phyloP scores from a whole-genome alignment of 2,797 vertebrate species.

The Tragopan temminckii region DNA sequence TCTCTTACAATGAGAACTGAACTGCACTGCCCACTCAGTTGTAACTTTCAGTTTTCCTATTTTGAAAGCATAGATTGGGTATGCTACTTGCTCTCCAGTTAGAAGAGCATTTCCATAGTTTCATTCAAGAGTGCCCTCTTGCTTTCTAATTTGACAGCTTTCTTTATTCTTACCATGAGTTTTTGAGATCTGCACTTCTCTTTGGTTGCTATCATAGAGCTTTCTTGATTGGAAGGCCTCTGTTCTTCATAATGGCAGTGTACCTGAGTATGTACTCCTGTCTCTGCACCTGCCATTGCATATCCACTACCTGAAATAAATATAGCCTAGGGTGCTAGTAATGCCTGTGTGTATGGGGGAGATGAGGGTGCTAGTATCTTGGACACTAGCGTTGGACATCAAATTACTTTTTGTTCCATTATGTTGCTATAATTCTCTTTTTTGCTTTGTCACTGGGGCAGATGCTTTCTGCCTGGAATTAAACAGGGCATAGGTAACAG shows the following conservation, averaged over 20 bases:
- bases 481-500: not conserved
- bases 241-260: not conserved
- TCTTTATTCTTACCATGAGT: not conserved
- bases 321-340: not conserved
- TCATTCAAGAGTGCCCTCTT: not conserved
- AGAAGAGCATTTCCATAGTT: not conserved
- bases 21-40: not conserved
- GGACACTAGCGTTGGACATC: too few relatives aligned
- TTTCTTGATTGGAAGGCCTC: not conserved
- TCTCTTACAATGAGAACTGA: not conserved
- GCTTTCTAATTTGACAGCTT: not conserved
- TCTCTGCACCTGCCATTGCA: accelerated
- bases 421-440: not conserved
- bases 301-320: not conserved
- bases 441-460: not conserved
- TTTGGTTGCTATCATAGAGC: not conserved
- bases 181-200: not conserved
- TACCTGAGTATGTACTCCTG: not conserved
- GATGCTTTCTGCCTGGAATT: not conserved
- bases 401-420: not conserved
- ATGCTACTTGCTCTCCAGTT: not conserved
- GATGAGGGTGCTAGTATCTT: not conserved
- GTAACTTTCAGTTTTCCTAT: not conserved
- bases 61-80: not conserved
- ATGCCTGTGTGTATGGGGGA: not conserved